Conservation (phyloP, 2,113 vertebrate species). For the Ceyx margarethae region DNA sequence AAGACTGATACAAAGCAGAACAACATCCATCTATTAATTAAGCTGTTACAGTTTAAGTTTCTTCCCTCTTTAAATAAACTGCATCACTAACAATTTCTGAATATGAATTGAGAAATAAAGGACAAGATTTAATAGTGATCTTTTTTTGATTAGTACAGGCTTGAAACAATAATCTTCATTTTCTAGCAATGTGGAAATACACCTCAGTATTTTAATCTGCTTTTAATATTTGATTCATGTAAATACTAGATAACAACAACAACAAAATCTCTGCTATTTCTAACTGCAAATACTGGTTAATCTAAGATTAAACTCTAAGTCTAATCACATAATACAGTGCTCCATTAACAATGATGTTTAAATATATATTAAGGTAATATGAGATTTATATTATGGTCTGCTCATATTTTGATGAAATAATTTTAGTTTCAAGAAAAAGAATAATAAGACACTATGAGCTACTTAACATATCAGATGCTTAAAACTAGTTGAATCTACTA, state of each 20-base stretch:
- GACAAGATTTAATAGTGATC: background rate
- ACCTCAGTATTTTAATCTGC: background rate
- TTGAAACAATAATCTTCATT: background rate
- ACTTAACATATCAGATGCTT: background rate
- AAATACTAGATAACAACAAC: background rate
- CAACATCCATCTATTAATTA: background rate
- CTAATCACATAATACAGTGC: background rate
- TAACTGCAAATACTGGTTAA: background rate
- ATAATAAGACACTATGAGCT: background rate
- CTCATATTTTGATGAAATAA: background rate
- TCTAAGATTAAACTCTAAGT: conserved; percentile 2
- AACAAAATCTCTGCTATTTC: background rate
- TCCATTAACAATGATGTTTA: background rate
- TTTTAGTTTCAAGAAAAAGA: background rate
- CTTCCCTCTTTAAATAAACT: background rate
- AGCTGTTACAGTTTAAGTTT: background rate
- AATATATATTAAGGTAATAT: background rate
- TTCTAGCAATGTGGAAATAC: background rate
- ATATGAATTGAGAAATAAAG: background rate
- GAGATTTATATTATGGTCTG: background rate
- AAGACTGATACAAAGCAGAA: background rate
- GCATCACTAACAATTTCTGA: background rate
- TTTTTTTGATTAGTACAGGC: background rate
- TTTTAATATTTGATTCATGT: background rate
- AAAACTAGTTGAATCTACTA: background rate